These are phyloP conservation scores for Antitype chi DNA, from an alignment of 2,888 invertebrate genomes.

Conservation along the genomic window DNA sequence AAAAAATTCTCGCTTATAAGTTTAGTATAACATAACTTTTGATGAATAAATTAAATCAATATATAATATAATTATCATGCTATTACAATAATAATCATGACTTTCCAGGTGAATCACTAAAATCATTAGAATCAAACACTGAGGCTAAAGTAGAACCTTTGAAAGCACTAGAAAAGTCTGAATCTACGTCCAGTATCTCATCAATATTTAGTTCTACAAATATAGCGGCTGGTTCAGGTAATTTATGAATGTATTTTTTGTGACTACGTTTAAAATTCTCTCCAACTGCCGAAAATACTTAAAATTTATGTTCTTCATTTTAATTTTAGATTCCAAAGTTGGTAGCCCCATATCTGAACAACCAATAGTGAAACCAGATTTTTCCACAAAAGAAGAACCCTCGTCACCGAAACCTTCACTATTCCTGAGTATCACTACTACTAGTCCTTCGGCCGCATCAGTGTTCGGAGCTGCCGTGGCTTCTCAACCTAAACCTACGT, in stretches of 20 bases:
- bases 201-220: slow-evolving; percentile 72
- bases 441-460: slow-evolving; percentile 69
- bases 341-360: slow-evolving; percentile 50
- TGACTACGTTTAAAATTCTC: neutral
- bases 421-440: slow-evolving; percentile 54
- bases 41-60: neutral
- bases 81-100: neutral
- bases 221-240: slow-evolving; percentile 53
- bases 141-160: slow-evolving; percentile 64
- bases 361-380: slow-evolving; percentile 44
- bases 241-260: neutral
- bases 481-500: slow-evolving; percentile 65
- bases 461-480: slow-evolving; percentile 76
- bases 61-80: neutral
- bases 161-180: slow-evolving; percentile 63
- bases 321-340: slow-evolving; percentile 70
- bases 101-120: slow-evolving; percentile 66
- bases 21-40: neutral
- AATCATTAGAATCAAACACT: slow-evolving; percentile 63
- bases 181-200: slow-evolving; percentile 67
- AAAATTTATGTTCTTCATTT: neutral
- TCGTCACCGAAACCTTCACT: slow-evolving; percentile 53
- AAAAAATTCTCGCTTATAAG: neutral
- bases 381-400: slow-evolving; percentile 40
- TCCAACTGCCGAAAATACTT: neutral